A percentile compares a stretch with the other conserved stretches of the same genome.
Conservation (phyloP, 2,888 invertebrate genomes). For the Eristalis arbustorum region DNA sequence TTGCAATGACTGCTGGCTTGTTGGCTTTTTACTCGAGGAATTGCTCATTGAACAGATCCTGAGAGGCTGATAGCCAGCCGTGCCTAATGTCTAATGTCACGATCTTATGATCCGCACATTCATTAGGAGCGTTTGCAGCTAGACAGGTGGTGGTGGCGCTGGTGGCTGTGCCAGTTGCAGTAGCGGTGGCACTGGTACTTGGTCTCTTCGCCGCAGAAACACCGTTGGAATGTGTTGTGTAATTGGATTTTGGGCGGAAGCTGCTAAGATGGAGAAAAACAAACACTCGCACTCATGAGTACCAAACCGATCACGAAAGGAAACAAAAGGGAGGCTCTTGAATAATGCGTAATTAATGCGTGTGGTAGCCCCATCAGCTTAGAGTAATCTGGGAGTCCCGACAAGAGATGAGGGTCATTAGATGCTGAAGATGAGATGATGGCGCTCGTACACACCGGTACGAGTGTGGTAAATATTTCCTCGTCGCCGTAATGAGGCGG, state of each 20-base stretch:
- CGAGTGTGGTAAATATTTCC: conserved; percentile 28
- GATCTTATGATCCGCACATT: conserved; percentile 67
- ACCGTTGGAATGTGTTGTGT: conserved; percentile 53
- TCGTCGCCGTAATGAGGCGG: conserved; percentile 30
- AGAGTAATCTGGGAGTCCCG: neutral
- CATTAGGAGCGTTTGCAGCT: conserved; percentile 55
- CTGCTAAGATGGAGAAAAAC: conserved; percentile 28
- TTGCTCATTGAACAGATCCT: conserved; percentile 61
- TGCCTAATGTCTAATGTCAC: conserved; percentile 65
- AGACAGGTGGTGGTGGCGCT: conserved; percentile 42
- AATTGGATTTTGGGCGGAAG: conserved; percentile 59
- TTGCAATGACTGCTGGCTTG: conserved; percentile 11
- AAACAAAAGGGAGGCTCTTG: conserved; percentile 5
- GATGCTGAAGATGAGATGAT: conserved; percentile 3
- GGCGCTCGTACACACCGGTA: neutral
- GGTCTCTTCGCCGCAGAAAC: conserved; percentile 18
- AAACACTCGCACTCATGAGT: neutral
- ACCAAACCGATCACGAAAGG: neutral
- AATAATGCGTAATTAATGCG: conserved; percentile 67
- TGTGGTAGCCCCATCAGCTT: conserved; percentile 17
- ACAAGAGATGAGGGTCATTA: conserved; percentile 7
- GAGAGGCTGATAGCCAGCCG: conserved; percentile 11
- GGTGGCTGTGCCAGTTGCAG: neutral
- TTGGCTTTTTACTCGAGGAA: conserved; percentile 30
- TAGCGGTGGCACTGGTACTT: conserved; percentile 8